Conservation (phyloP, 2,113 vertebrate genomes). For the Chiloscyllium plagiosum region DNA sequence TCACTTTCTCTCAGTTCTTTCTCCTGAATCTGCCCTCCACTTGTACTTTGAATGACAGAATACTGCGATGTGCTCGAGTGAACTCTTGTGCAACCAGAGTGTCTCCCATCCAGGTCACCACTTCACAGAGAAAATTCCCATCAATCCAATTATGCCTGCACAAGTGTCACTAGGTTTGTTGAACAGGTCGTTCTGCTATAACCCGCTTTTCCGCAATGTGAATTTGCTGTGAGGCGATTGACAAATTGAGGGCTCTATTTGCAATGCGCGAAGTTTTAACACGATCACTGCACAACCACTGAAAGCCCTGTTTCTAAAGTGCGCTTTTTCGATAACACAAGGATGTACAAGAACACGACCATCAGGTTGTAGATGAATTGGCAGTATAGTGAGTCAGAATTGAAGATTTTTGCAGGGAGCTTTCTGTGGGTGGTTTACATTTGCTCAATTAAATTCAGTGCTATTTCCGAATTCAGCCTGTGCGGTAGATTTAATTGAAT, state of each 20-base stretch:
- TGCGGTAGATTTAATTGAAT: background rate
- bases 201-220: too few species aligned
- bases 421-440: background rate
- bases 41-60: background rate
- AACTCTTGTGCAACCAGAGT: background rate
- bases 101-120: too few species aligned
- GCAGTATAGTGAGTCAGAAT: background rate
- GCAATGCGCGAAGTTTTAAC: too few species aligned
- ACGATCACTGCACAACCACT: too few species aligned
- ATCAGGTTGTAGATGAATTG: too few species aligned
- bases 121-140: background rate
- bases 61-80: background rate
- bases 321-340: too few species aligned
- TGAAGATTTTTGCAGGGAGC: background rate
- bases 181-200: too few species aligned
- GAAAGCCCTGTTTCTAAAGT: too few species aligned
- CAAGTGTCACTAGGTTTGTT: background rate
- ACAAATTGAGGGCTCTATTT: too few species aligned
- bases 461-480: background rate
- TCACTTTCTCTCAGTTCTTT: too few species aligned
- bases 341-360: too few species aligned
- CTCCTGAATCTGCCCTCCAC: background rate
- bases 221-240: too few species aligned
- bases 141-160: background rate
- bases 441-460: background rate